Evolutionary conservation across 2,888 invertebrate species (phyloP).

Genomic region (Drosophila kuntzei): DNA sequence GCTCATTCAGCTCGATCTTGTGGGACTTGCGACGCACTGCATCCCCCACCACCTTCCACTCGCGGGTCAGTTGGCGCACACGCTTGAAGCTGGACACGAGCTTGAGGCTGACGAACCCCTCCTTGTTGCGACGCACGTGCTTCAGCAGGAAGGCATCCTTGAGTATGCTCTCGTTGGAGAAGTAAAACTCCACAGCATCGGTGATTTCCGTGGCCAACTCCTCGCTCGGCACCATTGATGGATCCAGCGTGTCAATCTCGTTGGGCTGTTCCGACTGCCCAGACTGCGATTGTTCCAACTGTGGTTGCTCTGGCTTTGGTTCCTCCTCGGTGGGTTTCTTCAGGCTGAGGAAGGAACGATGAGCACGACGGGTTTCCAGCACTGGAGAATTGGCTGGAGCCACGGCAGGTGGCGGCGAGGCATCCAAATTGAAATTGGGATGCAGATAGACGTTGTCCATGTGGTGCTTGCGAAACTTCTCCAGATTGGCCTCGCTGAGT

Average conservation of each 20-base stretch:
- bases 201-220: conserved; percentile 92
- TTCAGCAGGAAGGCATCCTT: conserved; percentile 98
- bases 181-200: conserved; percentile 97
- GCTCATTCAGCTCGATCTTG: conserved; percentile 94
- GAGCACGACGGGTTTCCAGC: conserved; percentile 70
- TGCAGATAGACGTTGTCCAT: conserved; percentile 83
- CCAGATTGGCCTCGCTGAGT: conserved; percentile 82
- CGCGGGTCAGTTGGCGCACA: conserved; percentile 96
- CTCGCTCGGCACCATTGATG: conserved; percentile 88
- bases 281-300: conserved; percentile 9
- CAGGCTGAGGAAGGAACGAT: conserved; percentile 79
- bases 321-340: conserved; percentile 67
- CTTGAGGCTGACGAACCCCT: conserved; percentile 97
- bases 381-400: conserved; percentile 73
- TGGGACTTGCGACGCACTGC: conserved; percentile 91
- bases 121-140: conserved; percentile 97
- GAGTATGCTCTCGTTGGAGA: conserved; percentile 97
- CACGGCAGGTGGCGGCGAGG: conserved; percentile 74
- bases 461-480: conserved; percentile 81
- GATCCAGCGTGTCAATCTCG: conserved; percentile 83
- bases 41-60: conserved; percentile 96
- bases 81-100: conserved; percentile 97
- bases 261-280: conserved; percentile 53
- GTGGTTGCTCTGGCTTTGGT: conserved; percentile 12
- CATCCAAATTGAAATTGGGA: conserved; percentile 78